Evolutionary conservation across 2,888 invertebrate species (phyloP).

Genomic region (Trichogramma dendrolimi): DNA sequence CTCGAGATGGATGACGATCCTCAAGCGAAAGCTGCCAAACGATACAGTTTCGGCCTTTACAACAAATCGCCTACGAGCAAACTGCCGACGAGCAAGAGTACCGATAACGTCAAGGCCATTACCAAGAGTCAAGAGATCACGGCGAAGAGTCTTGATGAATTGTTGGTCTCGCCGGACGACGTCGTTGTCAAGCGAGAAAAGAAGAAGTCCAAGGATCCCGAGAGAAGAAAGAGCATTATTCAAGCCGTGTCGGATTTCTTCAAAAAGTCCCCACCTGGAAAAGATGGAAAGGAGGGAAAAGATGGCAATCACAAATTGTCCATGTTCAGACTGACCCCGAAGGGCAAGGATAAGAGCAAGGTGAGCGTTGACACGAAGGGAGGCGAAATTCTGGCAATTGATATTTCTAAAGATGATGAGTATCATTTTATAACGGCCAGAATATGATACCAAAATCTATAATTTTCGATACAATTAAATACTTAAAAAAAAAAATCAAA

Average conservation of each 20-base stretch:
- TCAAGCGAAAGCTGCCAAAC: conserved; percentile 33
- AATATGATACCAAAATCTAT: no score
- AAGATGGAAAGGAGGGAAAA: conserved; percentile 38
- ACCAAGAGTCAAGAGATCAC: conserved; percentile 9
- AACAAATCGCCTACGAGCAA: conserved; percentile 28
- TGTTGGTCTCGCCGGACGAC: conserved; percentile 30
- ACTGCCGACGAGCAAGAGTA: conserved; percentile 48
- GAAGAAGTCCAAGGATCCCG: conserved; percentile 62
- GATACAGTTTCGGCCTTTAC: conserved; percentile 38
- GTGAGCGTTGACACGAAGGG: conserved; percentile 47
- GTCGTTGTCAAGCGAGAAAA: conserved; percentile 48
- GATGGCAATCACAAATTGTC: conserved; percentile 50
- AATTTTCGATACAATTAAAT: no score
- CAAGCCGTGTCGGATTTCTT: conserved; percentile 81
- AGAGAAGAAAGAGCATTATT: conserved; percentile 76
- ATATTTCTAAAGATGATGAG: neutral
- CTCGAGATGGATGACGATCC: conserved; percentile 34
- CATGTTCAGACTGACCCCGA: conserved; percentile 60
- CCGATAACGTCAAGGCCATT: conserved; percentile 46
- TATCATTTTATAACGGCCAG: no score
- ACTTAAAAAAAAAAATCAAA: no score
- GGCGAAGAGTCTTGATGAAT: conserved; percentile 48
- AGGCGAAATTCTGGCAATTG: conserved; percentile 5
- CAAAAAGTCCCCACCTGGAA: conserved; percentile 57
- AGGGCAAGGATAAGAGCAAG: conserved; percentile 63